phyloP scores from a whole-genome alignment of 2,888 invertebrate genomes.

The Escarpia spicata region DNA sequence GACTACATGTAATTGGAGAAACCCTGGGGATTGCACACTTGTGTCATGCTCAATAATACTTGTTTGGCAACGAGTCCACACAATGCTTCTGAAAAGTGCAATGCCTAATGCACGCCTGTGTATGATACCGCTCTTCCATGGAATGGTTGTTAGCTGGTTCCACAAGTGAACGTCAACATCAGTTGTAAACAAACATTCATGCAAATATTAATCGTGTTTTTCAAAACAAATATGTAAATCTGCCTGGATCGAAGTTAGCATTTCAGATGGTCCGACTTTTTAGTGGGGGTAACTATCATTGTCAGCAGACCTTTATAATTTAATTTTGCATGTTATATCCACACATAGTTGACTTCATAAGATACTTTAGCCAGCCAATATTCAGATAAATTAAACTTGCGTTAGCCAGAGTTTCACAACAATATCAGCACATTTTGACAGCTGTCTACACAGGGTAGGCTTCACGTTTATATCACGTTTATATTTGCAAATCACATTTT shows the following conservation, averaged over 20 bases:
- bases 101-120: not conserved
- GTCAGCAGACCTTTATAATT: not conserved
- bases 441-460: not conserved
- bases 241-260: not conserved
- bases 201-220: not conserved
- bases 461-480: not conserved
- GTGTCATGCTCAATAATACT: not conserved
- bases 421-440: slow-evolving; percentile 4
- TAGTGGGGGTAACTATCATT: not conserved
- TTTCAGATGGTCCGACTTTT: not conserved
- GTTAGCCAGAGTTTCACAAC: not conserved
- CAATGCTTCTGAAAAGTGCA: not conserved
- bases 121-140: not conserved
- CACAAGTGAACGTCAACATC: not conserved
- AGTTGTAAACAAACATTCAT: not conserved
- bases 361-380: no score
- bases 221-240: not conserved
- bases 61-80: not conserved
- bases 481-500: not conserved
- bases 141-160: not conserved
- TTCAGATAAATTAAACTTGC: not conserved
- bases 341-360: no score
- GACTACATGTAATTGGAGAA: not conserved
- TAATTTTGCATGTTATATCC: no score
- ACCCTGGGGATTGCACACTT: not conserved